Percentiles rank a stretch among this genome's conserved stretches.
Conservation (phyloP, 2,113 vertebrate species). For the Edolisoma coerulescens region DNA sequence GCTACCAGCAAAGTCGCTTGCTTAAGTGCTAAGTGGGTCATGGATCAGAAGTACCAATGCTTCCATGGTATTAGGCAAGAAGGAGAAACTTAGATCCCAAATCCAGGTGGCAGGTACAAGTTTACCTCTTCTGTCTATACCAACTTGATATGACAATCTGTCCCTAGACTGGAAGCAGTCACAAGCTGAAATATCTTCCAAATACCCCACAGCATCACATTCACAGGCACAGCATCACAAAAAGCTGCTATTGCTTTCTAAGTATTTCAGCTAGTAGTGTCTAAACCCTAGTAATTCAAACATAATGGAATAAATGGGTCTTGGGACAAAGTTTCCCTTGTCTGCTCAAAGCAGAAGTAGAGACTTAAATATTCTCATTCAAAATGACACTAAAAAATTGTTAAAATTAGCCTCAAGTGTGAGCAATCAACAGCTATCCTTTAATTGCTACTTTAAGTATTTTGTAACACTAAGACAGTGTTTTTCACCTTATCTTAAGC, state of each 20-base stretch:
- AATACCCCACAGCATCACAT: not conserved
- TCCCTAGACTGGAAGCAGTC: not conserved
- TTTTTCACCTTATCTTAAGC: not conserved
- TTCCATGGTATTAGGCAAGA: not conserved
- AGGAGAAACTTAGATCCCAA: not conserved
- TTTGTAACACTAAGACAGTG: not conserved
- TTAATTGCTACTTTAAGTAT: not conserved
- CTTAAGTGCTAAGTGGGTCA: not conserved
- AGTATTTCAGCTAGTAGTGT: not conserved
- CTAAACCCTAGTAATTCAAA: not conserved
- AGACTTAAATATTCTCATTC: not conserved
- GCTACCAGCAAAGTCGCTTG: not conserved
- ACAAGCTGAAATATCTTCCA: not conserved
- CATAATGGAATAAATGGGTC: not conserved
- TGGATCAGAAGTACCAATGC: not conserved
- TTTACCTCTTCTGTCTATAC: not conserved
- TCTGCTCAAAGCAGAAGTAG: not conserved
- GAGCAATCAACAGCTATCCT: not conserved
- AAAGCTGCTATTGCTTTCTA: not conserved
- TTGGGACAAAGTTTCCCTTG: not conserved
- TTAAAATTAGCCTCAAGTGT: not conserved
- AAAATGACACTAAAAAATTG: not conserved
- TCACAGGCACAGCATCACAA: not conserved
- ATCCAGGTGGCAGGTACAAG: not conserved
- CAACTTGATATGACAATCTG: not conserved